Base-by-base conservation (phyloP, 2,797 vertebrate genomes). In the Acipenser oxyrinchus region DNA sequence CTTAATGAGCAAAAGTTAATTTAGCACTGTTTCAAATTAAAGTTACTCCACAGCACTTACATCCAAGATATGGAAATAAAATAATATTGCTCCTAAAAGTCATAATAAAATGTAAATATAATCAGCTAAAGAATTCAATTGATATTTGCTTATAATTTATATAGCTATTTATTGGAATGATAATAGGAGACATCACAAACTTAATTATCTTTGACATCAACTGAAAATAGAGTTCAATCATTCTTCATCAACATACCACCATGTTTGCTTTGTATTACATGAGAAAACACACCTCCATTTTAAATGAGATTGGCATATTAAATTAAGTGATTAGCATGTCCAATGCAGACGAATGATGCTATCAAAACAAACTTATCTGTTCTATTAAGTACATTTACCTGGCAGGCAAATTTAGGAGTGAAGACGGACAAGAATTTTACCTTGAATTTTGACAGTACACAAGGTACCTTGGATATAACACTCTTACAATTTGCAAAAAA, bases 1-100 rank as follows among this genome's bases (percentile, higher is more conserved):
- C 15, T 15, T 62, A 37, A 62, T 2, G 13, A 62, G 4, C 6
- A 23, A 62, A 10, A 7, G 60, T 23, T 37, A 62, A 62, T 23
- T 62, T 7, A 62, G 60, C 6, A 62, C 60, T 62, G 60, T 62
- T 62, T 62, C 60, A 37, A 62, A 62, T 62, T 6, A n/a, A 9
- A 55, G 52, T n/a, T 55, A 9, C 9, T 15, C 8, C 7, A 18
- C 18, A 62, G 7, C 11, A 48, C 18, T 62, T 62, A 62, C 23
- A 62, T 1, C 13, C 18, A 62, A 62, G 13, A 18, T 62, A 6
- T 37, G 4, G 15, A 62, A 6, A 62, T 62, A 37, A 23, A 62
- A 62, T 62, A 23, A 62, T 62, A 6, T 62, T 62, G n/a, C 18
- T 62, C 13, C n/a, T 37, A 62, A 62, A 62, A 37, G 7, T 62